Percentiles rank a stretch among this genome's conserved stretches.
Conservation (phyloP, 2,113 vertebrate species). For the Scatophagus argus region DNA sequence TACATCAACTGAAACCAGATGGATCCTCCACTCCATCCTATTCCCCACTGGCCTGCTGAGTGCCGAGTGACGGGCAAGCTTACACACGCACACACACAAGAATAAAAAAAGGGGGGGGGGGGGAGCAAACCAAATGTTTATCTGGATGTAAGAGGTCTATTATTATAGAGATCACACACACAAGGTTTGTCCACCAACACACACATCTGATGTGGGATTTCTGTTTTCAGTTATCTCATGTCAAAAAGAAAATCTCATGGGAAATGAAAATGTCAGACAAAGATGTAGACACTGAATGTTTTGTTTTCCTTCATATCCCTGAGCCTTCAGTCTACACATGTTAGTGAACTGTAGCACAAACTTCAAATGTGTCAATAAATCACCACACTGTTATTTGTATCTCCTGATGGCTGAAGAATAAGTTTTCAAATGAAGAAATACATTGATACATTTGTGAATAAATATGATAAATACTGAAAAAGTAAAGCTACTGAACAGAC, state of each 20-base stretch:
- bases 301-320: background rate
- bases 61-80: constrained; percentile 3
- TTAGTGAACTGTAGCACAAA: background rate
- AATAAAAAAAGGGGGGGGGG: no score
- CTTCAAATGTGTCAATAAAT: background rate
- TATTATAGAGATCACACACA: constrained; percentile 5
- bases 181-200: background rate
- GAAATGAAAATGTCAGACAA: constrained; percentile 38
- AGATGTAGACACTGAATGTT: background rate
- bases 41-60: constrained; percentile 5
- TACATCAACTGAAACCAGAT: constrained; percentile 46
- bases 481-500: no score
- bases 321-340: background rate
- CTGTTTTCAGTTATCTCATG: constrained; percentile 1
- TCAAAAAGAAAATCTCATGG: constrained; percentile 5
- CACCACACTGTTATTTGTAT: background rate
- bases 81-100: background rate
- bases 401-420: background rate
- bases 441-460: no score
- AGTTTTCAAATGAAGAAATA: no score
- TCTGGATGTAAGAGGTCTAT: constrained; percentile 13
- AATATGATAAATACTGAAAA: no score
- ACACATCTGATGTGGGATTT: constrained; percentile 10
- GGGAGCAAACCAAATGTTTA: constrained; percentile 16
- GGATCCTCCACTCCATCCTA: constrained; percentile 30